Conservation (phyloP, 2,797 vertebrate genomes). For the Hydrolagus colliei region DNA sequence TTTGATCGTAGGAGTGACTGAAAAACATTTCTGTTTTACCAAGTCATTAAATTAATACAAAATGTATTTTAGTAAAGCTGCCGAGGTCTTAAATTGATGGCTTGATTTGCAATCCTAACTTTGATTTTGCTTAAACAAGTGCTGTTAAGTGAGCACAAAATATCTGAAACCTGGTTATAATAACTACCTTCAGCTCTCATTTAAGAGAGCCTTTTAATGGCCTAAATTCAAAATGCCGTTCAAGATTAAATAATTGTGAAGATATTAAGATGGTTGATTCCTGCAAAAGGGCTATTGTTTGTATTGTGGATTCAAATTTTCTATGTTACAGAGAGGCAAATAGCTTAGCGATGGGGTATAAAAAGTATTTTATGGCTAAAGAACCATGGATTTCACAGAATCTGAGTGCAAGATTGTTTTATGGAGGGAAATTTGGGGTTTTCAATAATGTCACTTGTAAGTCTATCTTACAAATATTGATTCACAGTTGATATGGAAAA, state of each 20-base stretch:
- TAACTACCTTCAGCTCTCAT: neutral
- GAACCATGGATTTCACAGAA: neutral
- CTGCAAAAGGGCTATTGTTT: neutral
- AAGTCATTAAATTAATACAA: neutral
- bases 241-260: neutral
- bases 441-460: neutral
- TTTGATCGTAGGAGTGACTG: neutral
- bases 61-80: neutral
- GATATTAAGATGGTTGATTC: neutral
- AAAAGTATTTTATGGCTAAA: neutral
- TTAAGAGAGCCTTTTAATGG: neutral
- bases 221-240: neutral
- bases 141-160: neutral
- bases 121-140: neutral
- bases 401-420: neutral
- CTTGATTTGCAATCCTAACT: neutral
- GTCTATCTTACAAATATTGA: neutral
- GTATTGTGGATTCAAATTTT: neutral
- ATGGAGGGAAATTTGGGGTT: neutral
- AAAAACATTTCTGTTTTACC: neutral
- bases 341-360: too few relatives aligned
- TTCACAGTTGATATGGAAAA: neutral
- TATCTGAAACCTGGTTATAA: neutral
- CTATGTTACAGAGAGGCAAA: too few relatives aligned
- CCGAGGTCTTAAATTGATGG: neutral